Conservation (phyloP, 2,888 invertebrate genomes). For the Metacarcinus magister region DNA sequence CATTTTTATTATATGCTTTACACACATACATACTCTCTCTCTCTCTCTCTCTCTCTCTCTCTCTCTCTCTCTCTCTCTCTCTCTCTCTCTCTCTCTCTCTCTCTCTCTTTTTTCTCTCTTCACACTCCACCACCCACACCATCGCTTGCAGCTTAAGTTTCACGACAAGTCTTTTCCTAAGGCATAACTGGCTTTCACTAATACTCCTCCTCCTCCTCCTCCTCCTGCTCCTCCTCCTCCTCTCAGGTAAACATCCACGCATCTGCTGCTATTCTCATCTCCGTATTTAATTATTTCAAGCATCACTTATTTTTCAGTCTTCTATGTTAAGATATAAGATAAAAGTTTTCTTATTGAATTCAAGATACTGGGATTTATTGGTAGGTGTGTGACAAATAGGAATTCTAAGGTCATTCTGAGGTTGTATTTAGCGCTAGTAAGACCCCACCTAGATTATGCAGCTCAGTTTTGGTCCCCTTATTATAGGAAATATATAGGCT, state of each 20-base stretch:
- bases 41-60: not conserved
- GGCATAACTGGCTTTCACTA: not conserved
- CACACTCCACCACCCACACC: not conserved
- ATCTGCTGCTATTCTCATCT: not conserved
- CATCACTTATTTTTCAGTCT: too few relatives aligned
- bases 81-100: conserved; percentile 8
- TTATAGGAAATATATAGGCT: too few relatives aligned
- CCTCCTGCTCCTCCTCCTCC: not conserved
- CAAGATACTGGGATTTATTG: too few relatives aligned
- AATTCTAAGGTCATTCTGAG: too few relatives aligned
- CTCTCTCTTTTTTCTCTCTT: not conserved
- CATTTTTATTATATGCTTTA: conserved; percentile 3
- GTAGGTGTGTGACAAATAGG: too few relatives aligned
- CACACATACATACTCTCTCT: conserved; percentile 10
- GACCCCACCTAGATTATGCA: too few relatives aligned
- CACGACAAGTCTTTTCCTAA: not conserved
- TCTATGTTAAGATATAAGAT: too few relatives aligned
- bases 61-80: not conserved
- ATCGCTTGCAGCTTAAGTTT: not conserved
- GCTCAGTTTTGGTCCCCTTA: too few relatives aligned
- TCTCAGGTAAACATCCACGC: not conserved
- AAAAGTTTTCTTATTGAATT: too few relatives aligned
- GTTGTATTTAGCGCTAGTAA: too few relatives aligned
- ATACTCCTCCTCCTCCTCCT: not conserved
- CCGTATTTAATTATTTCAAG: not conserved